Percentiles rank a stretch among this genome's conserved stretches.
phyloP scores from a whole-genome alignment of 2,113 vertebrate species.

The Cyprinodon variegatus region DNA sequence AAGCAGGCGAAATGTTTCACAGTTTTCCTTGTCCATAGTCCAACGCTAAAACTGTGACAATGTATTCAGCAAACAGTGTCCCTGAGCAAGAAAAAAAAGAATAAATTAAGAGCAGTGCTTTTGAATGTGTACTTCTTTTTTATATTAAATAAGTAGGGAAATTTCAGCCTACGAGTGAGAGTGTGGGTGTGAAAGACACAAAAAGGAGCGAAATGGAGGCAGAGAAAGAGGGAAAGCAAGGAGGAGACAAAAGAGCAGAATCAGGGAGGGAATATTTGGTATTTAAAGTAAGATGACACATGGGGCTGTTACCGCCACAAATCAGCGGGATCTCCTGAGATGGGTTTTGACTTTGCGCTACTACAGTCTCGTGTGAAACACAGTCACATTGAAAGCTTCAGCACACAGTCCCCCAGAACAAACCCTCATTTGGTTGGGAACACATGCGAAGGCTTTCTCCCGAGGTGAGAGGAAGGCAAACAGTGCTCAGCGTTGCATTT shows the following conservation, averaged over 20 bases:
- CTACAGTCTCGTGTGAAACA: constrained; percentile 41
- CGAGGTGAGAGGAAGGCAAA: constrained; percentile 42
- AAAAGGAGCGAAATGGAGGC: constrained; percentile 16
- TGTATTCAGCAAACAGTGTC: constrained; percentile 39
- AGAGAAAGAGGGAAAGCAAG: constrained; percentile 14
- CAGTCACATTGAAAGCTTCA: constrained; percentile 11
- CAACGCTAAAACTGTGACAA: constrained; percentile 62
- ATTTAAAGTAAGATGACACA: constrained; percentile 68
- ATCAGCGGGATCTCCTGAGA: constrained; percentile 52
- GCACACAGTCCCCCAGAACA: constrained; percentile 18
- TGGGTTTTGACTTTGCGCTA: constrained; percentile 57
- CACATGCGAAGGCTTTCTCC: constrained; percentile 42
- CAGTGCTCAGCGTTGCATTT: constrained; percentile 46
- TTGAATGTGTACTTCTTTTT: constrained; percentile 13
- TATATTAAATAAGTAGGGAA: constrained; percentile 50
- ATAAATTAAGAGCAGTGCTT: constrained; percentile 1
- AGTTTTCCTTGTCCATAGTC: constrained; percentile 59
- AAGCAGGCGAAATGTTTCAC: constrained; percentile 54
- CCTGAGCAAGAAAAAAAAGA: constrained; percentile 21
- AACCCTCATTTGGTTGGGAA: constrained; percentile 40
- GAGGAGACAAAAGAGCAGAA: constrained; percentile 48
- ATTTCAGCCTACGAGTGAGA: constrained; percentile 32
- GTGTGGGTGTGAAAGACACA: constrained; percentile 48
- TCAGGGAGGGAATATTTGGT: constrained; percentile 51
- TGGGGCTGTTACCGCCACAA: constrained; percentile 53